Evolutionary conservation across 2,888 invertebrate genomes (phyloP).

Genomic region (Desoria tigrina): DNA sequence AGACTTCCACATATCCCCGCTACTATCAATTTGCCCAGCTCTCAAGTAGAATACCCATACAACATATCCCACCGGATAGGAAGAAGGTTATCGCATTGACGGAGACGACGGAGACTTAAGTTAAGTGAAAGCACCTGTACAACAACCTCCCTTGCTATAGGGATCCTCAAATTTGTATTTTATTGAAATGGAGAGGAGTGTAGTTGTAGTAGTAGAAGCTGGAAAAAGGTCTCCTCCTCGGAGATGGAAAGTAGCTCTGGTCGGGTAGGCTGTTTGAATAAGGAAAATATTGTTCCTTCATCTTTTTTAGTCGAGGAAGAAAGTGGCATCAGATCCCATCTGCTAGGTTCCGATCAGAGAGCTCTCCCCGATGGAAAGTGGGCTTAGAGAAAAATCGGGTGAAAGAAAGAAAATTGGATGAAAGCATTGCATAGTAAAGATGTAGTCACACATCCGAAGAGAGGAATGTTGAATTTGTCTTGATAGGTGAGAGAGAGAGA

Average conservation of each 20-base stretch:
- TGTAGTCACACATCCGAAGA: conserved; percentile 11
- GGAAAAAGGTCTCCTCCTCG: no score
- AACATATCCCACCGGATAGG: not conserved
- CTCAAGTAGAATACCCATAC: no score
- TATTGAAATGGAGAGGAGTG: no score
- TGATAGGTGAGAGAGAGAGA: conserved; percentile 14
- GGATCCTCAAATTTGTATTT: no score
- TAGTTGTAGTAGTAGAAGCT: no score
- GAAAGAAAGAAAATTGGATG: conserved; percentile 54
- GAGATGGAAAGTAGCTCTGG: no score
- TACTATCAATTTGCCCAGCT: no score
- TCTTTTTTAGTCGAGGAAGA: conserved; percentile 26
- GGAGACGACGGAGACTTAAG: not conserved
- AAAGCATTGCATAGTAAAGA: conserved; percentile 53
- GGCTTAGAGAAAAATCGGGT: conserved; percentile 51
- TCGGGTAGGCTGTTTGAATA: conserved; percentile 25
- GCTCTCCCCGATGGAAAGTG: conserved; percentile 46
- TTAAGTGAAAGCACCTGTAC: no score
- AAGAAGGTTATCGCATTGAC: not conserved
- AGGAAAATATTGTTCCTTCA: conserved; percentile 41
- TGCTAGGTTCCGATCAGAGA: conserved; percentile 29
- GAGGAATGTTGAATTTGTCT: conserved; percentile 20
- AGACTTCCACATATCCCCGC: conserved; percentile 14
- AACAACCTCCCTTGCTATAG: no score
- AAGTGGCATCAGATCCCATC: conserved; percentile 38